Evolutionary conservation across 1,140 invertebrate species (phyloP), one percentile per base, ranked within the genome.

Genomic region (Dryas iulia): DNA sequence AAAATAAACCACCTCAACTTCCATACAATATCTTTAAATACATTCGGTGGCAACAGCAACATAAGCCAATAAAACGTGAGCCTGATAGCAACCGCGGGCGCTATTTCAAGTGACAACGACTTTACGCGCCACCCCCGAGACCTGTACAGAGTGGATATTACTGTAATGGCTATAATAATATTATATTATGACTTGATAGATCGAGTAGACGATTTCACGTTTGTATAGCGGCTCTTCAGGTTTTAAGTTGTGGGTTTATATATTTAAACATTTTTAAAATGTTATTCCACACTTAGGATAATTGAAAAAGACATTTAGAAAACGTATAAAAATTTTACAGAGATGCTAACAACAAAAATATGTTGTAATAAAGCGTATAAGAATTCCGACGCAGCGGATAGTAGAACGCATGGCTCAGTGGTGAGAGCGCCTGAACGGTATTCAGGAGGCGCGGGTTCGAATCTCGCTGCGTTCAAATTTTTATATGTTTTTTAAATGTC

Each of bases 81-180:
- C 26, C 21, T 62, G 60, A 60, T 60, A 60, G 59, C 59, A 18
- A 47, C 59, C 59, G 33, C 47, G 47, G 23, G 47, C 60, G 60
- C 31, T 62, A 54, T 62, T 62, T 62, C 60, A 62, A 62, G 60
- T 62, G 60, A 62, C 60, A 62, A 62, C 47, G 60, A 62, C 39
- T 62, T 47, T 53, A 33, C 47, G 60, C 26, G 14, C 21, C 60
- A 26, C 18, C 18, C 60, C 26, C 3, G 60, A 47, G 60, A 62
- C 7, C 14, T 54, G 5, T 53, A 62, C 3, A 28, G 60, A 62
- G 60, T 12, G 47, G 60, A n/a, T 62, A 54, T 54, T 31, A 35
- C 30, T 11, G 1, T 59, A 31, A 33, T 30, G 1, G 7, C 3
- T 12, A 25, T n/a, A 57, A 28, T 57, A 57, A 28, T 57, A 0